phyloP scores from a whole-genome alignment of 1,140 invertebrate species.

The Neelides sp. region DNA sequence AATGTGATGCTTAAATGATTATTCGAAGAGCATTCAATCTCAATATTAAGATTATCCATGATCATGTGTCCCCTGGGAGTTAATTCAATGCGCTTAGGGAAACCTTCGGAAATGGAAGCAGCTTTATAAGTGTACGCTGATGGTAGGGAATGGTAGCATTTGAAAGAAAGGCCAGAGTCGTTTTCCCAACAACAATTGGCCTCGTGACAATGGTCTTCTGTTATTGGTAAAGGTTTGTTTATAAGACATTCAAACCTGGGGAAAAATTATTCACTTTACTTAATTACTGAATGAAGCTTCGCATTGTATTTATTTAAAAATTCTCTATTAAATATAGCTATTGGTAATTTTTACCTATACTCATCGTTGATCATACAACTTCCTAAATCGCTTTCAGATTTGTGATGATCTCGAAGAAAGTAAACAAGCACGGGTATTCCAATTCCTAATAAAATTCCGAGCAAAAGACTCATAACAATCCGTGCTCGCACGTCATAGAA shows the following conservation, averaged over 20 bases:
- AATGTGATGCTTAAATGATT: background rate
- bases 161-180: slow-evolving; percentile 5
- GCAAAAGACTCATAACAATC: slow-evolving; percentile 10
- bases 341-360: slow-evolving; percentile 11
- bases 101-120: too few species aligned
- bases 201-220: slow-evolving; percentile 1
- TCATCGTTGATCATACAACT: slow-evolving; percentile 23
- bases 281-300: too few species aligned
- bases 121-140: slow-evolving; percentile 21
- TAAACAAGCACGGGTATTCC: slow-evolving; percentile 17
- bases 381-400: slow-evolving; percentile 10
- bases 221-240: background rate
- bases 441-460: slow-evolving; percentile 13
- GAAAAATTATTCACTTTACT: too few species aligned
- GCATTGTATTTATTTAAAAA: too few species aligned
- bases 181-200: slow-evolving; percentile 20
- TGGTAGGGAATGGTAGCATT: slow-evolving; percentile 26
- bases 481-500: slow-evolving; percentile 14
- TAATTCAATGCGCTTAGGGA: too few species aligned
- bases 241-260: slow-evolving; percentile 23
- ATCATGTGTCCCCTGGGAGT: too few species aligned
- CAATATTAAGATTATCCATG: too few species aligned
- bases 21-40: too few species aligned
- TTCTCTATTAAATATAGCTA: background rate
- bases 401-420: background rate